phyloP scores from a whole-genome alignment of 2,113 vertebrate genomes.

The Anguilla rostrata region DNA sequence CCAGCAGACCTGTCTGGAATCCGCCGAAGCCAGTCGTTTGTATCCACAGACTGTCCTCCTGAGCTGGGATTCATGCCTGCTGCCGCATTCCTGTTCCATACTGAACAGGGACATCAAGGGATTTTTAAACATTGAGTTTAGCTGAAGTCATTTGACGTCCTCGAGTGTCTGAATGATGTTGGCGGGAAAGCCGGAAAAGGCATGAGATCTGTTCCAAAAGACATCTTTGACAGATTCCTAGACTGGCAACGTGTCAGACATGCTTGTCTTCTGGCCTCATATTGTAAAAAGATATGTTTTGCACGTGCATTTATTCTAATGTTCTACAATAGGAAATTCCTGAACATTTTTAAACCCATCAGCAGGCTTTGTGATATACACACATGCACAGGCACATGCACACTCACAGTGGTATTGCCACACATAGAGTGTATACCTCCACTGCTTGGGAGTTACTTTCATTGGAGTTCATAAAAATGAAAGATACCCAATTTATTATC shows the following conservation, averaged over 20 bases:
- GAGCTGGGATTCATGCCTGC: not conserved
- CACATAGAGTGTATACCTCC: not conserved
- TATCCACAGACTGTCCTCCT: not conserved
- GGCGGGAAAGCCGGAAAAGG: not conserved
- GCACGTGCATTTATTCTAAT: no score
- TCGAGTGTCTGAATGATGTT: not conserved
- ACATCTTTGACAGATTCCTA: not conserved
- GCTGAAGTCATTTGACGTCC: not conserved
- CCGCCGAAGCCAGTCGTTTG: constrained; percentile 9
- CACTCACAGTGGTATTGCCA: not conserved
- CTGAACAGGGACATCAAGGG: not conserved
- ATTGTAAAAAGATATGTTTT: no score
- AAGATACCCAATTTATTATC: not conserved
- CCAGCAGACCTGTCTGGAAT: not conserved
- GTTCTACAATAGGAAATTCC: no score
- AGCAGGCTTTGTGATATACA: not conserved
- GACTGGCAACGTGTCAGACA: no score
- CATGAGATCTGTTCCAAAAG: not conserved
- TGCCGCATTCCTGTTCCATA: not conserved
- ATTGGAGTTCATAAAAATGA: not conserved
- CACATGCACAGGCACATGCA: not conserved
- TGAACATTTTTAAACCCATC: no score
- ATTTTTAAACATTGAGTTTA: no score
- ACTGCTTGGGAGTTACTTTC: not conserved
- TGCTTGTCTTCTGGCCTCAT: no score